Conservation (phyloP, 2,888 invertebrate species). For the Maniola hyperantus region DNA sequence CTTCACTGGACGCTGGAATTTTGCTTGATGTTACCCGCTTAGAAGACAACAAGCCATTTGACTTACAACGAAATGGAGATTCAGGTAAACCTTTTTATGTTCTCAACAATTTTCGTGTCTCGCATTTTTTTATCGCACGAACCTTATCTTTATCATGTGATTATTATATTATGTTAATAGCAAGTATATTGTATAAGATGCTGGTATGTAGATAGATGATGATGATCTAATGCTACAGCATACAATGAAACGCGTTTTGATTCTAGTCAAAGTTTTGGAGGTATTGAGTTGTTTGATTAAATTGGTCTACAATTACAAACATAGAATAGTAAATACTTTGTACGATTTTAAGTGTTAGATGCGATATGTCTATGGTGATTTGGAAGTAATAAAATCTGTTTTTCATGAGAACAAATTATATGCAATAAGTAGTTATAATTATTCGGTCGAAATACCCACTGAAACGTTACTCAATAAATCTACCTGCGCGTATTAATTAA, state of each 20-base stretch:
- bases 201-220: neutral
- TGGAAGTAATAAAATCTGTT: neutral
- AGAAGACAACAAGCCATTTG: slow-evolving; percentile 60
- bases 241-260: too few species aligned
- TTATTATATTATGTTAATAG: slow-evolving; percentile 3
- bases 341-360: too few species aligned
- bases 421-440: neutral
- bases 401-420: neutral
- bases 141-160: slow-evolving; percentile 26
- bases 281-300: too few species aligned
- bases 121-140: neutral
- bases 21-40: slow-evolving; percentile 70
- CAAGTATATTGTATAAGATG: neutral
- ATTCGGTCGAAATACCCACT: neutral
- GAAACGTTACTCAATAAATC: slow-evolving; percentile 56
- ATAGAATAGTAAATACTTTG: too few species aligned
- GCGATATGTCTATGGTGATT: neutral
- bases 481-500: slow-evolving; percentile 63
- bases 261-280: too few species aligned
- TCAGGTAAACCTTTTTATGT: slow-evolving; percentile 58
- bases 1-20: slow-evolving; percentile 71
- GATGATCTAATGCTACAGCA: too few species aligned
- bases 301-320: too few species aligned
- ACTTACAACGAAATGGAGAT: slow-evolving; percentile 56
- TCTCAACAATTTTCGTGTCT: slow-evolving; percentile 1